Evolutionary conservation across 30 jellyfish, hydroid and myxozoan genomes (phyloP).

Genomic region (Sanderia malayensis): DNA sequence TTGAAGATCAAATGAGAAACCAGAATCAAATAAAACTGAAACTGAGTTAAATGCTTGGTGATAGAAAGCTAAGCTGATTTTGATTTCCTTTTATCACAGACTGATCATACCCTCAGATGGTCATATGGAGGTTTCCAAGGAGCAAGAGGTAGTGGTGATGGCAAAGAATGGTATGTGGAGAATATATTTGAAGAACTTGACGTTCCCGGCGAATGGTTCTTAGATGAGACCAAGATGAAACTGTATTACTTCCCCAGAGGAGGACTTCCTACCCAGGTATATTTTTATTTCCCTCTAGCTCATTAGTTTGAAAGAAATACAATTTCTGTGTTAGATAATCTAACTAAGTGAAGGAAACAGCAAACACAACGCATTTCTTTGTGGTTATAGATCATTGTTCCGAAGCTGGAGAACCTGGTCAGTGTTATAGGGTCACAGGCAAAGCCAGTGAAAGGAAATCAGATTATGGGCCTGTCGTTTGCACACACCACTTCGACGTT

Average conservation of each 20-base stretch:
- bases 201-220: conserved; percentile 93
- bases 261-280: conserved; percentile 71
- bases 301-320: too few relatives aligned
- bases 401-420: conserved; percentile 59
- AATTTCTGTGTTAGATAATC: too few relatives aligned
- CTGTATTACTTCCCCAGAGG: conserved; percentile 82
- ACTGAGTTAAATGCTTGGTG: too few relatives aligned
- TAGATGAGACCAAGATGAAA: conserved; percentile 67
- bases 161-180: conserved; percentile 95
- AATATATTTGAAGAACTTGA: conserved; percentile 94
- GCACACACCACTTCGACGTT: conserved; percentile 68
- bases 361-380: too few relatives aligned
- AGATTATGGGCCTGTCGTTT: conserved; percentile 63
- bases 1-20: too few relatives aligned
- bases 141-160: conserved; percentile 88
- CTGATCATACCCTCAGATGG: conserved; percentile 74
- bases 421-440: conserved; percentile 68
- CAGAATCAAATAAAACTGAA: too few relatives aligned
- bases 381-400: conserved; percentile 84
- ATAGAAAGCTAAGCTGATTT: too few relatives aligned
- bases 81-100: conserved; percentile 1
- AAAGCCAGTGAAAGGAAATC: conserved; percentile 54
- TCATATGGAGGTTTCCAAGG: conserved; percentile 98
- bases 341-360: too few relatives aligned
- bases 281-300: too few relatives aligned